Conservation (phyloP, 2,113 vertebrate genomes). For the Mobula birostris region DNA sequence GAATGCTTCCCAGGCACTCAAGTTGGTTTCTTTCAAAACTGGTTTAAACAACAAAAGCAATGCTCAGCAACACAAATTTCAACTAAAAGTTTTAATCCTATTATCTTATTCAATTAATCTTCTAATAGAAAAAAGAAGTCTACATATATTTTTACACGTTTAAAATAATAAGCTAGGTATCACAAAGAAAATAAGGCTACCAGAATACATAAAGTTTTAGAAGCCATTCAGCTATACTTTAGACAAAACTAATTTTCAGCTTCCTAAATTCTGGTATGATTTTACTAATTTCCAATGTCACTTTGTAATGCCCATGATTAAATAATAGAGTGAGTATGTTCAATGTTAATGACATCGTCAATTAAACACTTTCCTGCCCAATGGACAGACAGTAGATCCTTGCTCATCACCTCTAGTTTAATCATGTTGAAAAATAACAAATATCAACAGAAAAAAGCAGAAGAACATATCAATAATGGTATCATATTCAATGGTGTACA, state of each 20-base stretch:
- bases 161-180: background rate
- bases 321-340: background rate
- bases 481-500: no score
- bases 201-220: background rate
- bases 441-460: background rate
- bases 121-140: background rate
- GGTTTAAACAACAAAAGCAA: slow-evolving; percentile 24
- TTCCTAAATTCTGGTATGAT: background rate
- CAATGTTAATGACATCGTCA: background rate
- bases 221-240: background rate
- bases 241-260: background rate
- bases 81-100: background rate
- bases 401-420: background rate
- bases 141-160: background rate
- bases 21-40: slow-evolving; percentile 52
- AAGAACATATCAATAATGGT: background rate
- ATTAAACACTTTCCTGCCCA: background rate
- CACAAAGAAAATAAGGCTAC: background rate
- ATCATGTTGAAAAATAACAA: background rate
- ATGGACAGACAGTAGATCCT: background rate
- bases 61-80: background rate
- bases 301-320: background rate
- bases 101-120: background rate
- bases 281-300: background rate
- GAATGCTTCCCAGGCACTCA: slow-evolving; percentile 71